Base-by-base conservation (phyloP, 2,797 vertebrate species). In the Eulemur albifrons region DNA sequence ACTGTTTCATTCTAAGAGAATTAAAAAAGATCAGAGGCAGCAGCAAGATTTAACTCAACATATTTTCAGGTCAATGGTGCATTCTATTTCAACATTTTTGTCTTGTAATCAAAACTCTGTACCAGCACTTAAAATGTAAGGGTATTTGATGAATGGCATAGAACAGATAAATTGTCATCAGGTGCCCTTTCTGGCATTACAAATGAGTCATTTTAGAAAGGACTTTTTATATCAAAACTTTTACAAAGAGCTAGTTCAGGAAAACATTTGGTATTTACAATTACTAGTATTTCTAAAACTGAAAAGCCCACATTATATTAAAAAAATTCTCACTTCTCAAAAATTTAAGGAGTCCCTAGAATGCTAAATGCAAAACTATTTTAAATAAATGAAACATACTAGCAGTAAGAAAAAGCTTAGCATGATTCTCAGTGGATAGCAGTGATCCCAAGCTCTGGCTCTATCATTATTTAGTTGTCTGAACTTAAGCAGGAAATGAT, bases 61-160 rank as follows among this genome's bases (percentile, higher is more conserved):
- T 61, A 84, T 84, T 97, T 96, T 85, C n/a, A 70, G 85, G 35
- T 94, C 65, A 96, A 27, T 92, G 57, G 88, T 94, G 32, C 69
- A 95, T 97, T 97, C n/a, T 59, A 52, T 97, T 92, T 95, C 54
- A 90, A n/a, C 21, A 61, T 80, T 92, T 97, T 93, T 97, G n/a
- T 88, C 40, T 90, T 94, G 7, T 92, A 88, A 95, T 90, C 38
- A 87, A 92, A 95, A 87, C 35, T 57, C 72, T 96, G 4, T 95
- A 65, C 50, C 17, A 54, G 61, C 57, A 80, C 35, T 96, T 95
- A 87, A 91, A 93, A 75, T 94, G 38, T 69, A 86, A 70, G 23
- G 57, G 48, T 83, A 94, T 69, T 88, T 45, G 21, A 65, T 75
- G 32, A 92, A 91, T 84, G 70, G 17, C 52, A 50, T 10, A 90